phyloP scores from a whole-genome alignment of 2,113 vertebrate genomes.

The Australoheros scitulus region DNA sequence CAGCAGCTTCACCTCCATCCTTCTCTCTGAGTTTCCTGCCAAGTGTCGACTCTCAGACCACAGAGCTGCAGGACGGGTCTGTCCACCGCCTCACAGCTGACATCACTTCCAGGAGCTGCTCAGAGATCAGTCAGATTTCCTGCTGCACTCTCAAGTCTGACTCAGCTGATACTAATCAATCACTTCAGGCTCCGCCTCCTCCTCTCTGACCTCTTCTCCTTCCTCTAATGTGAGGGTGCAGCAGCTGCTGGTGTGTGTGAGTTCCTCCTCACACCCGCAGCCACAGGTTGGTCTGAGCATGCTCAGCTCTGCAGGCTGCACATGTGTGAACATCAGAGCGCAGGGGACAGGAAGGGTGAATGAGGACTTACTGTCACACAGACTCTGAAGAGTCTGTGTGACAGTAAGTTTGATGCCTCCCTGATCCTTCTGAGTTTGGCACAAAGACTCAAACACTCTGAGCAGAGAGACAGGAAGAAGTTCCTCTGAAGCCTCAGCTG shows the following conservation, averaged over 20 bases:
- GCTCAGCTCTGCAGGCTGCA: background rate
- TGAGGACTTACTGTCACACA: background rate
- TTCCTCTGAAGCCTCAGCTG: background rate
- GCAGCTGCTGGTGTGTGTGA: background rate
- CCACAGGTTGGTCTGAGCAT: background rate
- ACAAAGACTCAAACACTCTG: background rate
- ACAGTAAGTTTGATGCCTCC: no score
- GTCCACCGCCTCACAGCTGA: background rate
- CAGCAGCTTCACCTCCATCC: conserved; percentile 23
- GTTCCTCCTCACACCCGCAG: no score
- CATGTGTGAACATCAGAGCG: background rate
- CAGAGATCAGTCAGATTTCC: background rate
- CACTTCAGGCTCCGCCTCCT: background rate
- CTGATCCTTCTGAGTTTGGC: background rate
- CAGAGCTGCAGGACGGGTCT: background rate
- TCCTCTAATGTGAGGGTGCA: background rate
- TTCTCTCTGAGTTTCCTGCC: conserved; percentile 34
- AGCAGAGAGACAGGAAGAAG: background rate
- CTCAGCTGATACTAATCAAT: background rate
- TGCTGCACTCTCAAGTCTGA: background rate
- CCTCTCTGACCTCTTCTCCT: background rate
- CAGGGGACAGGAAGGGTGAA: background rate
- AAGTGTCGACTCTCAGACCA: background rate
- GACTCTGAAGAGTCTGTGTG: background rate
- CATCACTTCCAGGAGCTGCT: conserved; percentile 1